Conservation (phyloP, 2,113 vertebrate species). For the Eurypyga helias region DNA sequence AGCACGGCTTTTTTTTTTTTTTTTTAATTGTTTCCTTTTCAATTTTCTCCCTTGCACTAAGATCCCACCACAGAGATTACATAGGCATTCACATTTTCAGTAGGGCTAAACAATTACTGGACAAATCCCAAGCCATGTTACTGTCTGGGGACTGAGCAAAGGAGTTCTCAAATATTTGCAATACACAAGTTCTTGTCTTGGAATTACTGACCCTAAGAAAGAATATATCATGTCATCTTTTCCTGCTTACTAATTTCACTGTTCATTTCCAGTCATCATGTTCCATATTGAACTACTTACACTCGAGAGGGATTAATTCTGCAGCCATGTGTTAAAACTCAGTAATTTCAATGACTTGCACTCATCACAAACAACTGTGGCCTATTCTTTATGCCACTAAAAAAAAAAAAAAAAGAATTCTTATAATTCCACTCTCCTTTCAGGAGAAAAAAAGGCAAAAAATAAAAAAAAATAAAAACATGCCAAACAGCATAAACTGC, state of each 20-base stretch:
- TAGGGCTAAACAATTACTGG: background rate
- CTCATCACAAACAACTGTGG: background rate
- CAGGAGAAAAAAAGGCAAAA: background rate
- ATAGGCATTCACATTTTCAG: background rate
- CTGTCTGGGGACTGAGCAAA: background rate
- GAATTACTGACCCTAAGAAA: background rate
- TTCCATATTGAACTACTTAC: background rate
- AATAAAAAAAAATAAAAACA: no score
- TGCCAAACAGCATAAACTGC: background rate
- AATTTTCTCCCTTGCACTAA: background rate
- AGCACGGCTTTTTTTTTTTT: background rate
- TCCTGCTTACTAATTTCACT: background rate
- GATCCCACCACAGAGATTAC: background rate
- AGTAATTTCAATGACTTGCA: background rate
- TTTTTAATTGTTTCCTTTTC: background rate
- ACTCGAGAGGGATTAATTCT: background rate
- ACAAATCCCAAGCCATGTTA: background rate
- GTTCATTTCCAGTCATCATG: background rate
- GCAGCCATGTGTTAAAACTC: background rate
- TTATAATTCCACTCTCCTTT: background rate
- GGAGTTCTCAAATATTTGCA: background rate
- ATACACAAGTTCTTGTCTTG: background rate
- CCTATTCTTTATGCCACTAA: background rate
- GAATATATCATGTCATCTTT: background rate
- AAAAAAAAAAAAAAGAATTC: background rate